Evolutionary conservation across 2,113 vertebrate species (phyloP).

Genomic region (Ondatra zibethicus): DNA sequence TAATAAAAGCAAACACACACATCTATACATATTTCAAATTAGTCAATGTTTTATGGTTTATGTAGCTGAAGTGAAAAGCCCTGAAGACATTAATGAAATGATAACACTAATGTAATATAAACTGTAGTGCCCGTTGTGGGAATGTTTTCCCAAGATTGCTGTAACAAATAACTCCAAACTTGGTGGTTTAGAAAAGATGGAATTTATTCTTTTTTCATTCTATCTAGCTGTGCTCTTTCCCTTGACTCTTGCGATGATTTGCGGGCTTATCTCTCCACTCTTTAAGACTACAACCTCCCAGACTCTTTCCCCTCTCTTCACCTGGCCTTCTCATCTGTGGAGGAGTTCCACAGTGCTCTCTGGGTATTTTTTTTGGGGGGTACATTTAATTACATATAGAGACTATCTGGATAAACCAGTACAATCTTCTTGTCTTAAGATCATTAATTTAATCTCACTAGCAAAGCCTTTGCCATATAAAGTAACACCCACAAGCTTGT

Average conservation of each 20-base stretch:
- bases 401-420: neutral
- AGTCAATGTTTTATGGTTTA: neutral
- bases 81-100: neutral
- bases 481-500: neutral
- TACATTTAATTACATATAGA: neutral
- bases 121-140: neutral
- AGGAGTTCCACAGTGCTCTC: neutral
- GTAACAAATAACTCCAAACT: neutral
- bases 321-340: neutral
- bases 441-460: conserved; percentile 44
- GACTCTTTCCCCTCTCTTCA: neutral
- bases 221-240: neutral
- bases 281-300: neutral
- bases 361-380: neutral
- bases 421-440: neutral
- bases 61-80: neutral
- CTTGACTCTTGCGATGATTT: neutral
- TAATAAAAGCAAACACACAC: neutral
- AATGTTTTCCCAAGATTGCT: conserved; percentile 8
- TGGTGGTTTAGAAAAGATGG: neutral
- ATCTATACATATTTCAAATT: neutral
- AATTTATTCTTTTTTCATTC: conserved; percentile 15
- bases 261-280: neutral
- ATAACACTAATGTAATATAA: neutral
- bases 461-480: conserved; percentile 12